These are phyloP conservation scores for Hemibagrus guttatus DNA, from an alignment of 2,797 vertebrate species.

Conservation along the genomic window DNA sequence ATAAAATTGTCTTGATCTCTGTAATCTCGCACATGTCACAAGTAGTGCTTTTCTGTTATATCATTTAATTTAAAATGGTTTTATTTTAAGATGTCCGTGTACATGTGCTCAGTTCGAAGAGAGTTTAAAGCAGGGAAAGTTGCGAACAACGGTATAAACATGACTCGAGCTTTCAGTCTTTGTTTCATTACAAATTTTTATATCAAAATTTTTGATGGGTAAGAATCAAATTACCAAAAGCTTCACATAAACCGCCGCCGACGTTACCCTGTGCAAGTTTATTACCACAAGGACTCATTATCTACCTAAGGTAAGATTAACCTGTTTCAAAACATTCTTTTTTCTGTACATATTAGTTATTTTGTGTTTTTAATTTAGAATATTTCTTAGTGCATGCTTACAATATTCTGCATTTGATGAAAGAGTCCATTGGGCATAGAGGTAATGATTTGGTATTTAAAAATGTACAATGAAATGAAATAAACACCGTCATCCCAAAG, in stretches of 20 bases:
- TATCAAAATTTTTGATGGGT: background rate
- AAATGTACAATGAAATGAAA: background rate
- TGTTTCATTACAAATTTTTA: slow-evolving; percentile 12
- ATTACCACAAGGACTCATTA: slow-evolving; percentile 29
- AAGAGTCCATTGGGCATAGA: background rate
- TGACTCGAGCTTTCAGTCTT: background rate
- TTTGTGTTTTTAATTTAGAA: background rate
- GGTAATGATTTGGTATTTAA: background rate
- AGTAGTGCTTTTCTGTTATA: background rate
- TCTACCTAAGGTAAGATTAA: slow-evolving; percentile 37
- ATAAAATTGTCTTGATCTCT: background rate
- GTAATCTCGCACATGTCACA: background rate
- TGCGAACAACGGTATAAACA: slow-evolving; percentile 44
- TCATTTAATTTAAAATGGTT: background rate
- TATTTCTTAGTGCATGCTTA: background rate
- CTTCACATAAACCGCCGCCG: slow-evolving; percentile 12
- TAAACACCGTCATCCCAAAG: background rate
- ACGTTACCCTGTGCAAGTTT: slow-evolving; percentile 22
- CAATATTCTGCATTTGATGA: background rate
- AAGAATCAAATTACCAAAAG: slow-evolving; percentile 16
- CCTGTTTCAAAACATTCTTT: slow-evolving; percentile 17
- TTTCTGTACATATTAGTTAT: background rate
- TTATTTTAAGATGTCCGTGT: background rate
- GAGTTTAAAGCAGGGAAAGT: slow-evolving; percentile 24
- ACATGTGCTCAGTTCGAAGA: background rate